A percentile compares a stretch with the other conserved stretches of the same genome.
Conservation (phyloP, 1,140 invertebrate genomes). For the Pachypsylla venusta region DNA sequence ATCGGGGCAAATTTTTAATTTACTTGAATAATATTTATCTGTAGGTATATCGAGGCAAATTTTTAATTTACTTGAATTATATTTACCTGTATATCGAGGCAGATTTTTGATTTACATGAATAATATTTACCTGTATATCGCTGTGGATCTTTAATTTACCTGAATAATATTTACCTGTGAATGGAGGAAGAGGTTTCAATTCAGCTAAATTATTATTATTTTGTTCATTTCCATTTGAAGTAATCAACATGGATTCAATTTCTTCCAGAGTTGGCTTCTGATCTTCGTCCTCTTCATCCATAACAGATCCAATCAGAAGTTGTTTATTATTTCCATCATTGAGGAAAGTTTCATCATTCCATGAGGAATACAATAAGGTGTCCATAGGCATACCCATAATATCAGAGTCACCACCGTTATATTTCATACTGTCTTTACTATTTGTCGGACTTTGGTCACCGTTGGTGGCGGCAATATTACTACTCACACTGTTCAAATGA, state of each 20-base stretch:
- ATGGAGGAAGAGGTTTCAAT: slow-evolving; percentile 70
- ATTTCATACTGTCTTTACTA: slow-evolving; percentile 19
- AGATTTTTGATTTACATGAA: no score
- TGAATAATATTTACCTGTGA: slow-evolving; percentile 41
- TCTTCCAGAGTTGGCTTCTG: neutral
- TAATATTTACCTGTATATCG: no score
- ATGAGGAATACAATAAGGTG: slow-evolving; percentile 17
- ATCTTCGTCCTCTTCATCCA: slow-evolving; percentile 1
- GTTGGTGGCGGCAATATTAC: neutral
- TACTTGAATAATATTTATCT: no score
- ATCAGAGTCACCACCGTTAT: slow-evolving; percentile 20
- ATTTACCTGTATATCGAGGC: no score
- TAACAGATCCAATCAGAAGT: slow-evolving; percentile 8
- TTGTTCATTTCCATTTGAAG: slow-evolving; percentile 29
- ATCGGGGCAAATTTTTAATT: no score
- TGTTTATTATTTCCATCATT: neutral
- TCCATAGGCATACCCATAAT: slow-evolving; percentile 21
- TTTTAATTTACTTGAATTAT: no score
- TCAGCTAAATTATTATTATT: slow-evolving; percentile 50
- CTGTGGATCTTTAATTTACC: no score
- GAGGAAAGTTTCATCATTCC: slow-evolving; percentile 17
- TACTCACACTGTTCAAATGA: neutral
- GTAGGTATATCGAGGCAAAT: no score
- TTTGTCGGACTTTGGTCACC: slow-evolving; percentile 2
- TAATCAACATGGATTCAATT: neutral